A percentile compares a stretch with the other conserved stretches of the same genome.
Evolutionary conservation across 2,113 vertebrate genomes (phyloP).

Genomic region (Xenus cinereus): DNA sequence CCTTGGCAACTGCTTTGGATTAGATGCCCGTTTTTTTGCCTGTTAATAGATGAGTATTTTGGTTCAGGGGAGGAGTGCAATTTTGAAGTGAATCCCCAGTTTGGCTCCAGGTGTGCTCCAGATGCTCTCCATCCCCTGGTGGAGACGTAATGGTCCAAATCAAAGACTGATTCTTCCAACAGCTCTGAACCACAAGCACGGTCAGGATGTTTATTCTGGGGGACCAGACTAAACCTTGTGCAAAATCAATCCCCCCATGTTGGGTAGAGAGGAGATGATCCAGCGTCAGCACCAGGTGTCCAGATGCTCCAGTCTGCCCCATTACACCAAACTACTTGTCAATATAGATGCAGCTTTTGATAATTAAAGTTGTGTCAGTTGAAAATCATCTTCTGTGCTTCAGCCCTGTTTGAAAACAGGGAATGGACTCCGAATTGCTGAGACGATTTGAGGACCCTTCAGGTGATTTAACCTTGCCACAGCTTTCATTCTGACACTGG

Average conservation of each 20-base stretch:
- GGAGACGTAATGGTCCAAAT: not conserved
- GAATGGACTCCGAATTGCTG: not conserved
- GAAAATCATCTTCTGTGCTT: not conserved
- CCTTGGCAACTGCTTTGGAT: not conserved
- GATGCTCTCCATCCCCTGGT: not conserved
- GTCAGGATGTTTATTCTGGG: not conserved
- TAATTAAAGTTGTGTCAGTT: not conserved
- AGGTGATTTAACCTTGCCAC: not conserved
- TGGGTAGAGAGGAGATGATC: not conserved
- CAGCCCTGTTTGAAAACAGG: not conserved
- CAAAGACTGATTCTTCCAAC: not conserved
- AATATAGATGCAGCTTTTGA: not conserved
- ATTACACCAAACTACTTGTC: not conserved
- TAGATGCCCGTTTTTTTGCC: not conserved
- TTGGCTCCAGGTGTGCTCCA: slow-evolving; percentile 19
- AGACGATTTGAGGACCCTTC: not conserved
- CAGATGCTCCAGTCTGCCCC: not conserved
- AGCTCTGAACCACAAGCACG: accelerated
- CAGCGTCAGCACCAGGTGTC: not conserved
- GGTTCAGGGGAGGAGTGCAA: not conserved
- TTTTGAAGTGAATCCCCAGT: not conserved
- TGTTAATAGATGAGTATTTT: not conserved
- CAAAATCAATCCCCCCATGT: not conserved
- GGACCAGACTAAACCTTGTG: not conserved
- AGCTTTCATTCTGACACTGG: accelerated